These are phyloP conservation scores for Antitype chi DNA, from an alignment of 2,888 invertebrate species.

Conservation along the genomic window DNA sequence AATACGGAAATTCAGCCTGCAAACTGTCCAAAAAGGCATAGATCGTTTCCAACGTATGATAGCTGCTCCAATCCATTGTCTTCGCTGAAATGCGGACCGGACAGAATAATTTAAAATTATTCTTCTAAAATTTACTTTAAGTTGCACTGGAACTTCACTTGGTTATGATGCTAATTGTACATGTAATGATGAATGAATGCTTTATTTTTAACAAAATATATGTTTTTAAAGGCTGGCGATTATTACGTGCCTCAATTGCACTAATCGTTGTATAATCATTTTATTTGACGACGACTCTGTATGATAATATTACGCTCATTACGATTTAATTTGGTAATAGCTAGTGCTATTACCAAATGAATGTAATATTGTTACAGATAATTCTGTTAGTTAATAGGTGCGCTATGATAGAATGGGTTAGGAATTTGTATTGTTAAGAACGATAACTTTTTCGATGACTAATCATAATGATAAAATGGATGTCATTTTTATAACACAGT, in stretches of 20 bases:
- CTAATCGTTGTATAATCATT: constrained; percentile 33
- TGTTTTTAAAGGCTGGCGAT: constrained; percentile 29
- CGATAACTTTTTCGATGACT: not conserved
- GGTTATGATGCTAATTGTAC: not conserved
- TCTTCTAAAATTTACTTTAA: not conserved
- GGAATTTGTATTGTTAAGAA: constrained; percentile 3
- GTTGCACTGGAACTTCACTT: not conserved
- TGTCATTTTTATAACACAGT: too few relatives aligned
- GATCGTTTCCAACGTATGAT: constrained; percentile 82
- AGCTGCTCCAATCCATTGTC: constrained; percentile 84
- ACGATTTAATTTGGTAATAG: constrained; percentile 50
- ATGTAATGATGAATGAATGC: not conserved
- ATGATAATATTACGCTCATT: constrained; percentile 23
- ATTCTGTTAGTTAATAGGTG: constrained; percentile 24
- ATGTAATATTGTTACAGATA: constrained; percentile 4
- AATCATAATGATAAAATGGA: not conserved
- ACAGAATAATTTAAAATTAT: not conserved
- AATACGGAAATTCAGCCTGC: constrained; percentile 77
- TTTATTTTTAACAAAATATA: not conserved
- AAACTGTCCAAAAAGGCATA: constrained; percentile 82
- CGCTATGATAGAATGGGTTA: not conserved
- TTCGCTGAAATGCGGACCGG: constrained; percentile 5
- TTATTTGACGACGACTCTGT: constrained; percentile 8
- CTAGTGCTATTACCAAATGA: too few relatives aligned
- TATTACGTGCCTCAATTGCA: constrained; percentile 46